Base-by-base conservation (phyloP, 2,797 vertebrate genomes). In the Scolopax bukidnonensis region DNA sequence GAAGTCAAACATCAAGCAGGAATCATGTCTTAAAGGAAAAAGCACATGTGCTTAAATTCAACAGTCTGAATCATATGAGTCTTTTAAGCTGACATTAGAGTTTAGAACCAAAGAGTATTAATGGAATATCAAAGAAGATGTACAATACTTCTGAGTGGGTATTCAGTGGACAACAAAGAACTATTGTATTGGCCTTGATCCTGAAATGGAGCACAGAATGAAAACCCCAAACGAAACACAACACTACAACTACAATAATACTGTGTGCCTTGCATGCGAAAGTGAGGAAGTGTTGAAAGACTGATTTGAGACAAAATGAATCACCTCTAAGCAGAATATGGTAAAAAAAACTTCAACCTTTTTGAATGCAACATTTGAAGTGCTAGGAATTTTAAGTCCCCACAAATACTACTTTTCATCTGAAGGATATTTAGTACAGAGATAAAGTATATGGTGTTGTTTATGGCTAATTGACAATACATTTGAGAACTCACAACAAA, bases 111-210 rank as follows among this genome's bases (percentile, higher is more conserved):
- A 19, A 16, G 6, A 24, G 27, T 63, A 78, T 75, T 92, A 82
- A 90, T 28, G 40, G 33, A 90, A 53, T 93, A 74, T 87, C 68
- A 83, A 76, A 91, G 21, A 90, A 12, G 28, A 63, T 87, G 40
- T 30, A 25, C 3, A 8, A 65, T 68, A 60, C 54, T 36, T 32
- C 33, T 28, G 60, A 75, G 45, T 30, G n/a, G 3, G 14, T 83
- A 83, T 90, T 89, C 83, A 95, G n/a, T 60, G 38, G 77, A 80
- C 67, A 86, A 61, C 21, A 92, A 93, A 94, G 53, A 70, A 12
- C 27, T 65, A 28, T 71, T 81, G 20, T 61, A 51, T 60, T 30
- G 11, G 24, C 8, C 59, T 93, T 84, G 43, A 88, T 77, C 16
- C 48, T 57, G 25, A 73, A 78, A 87, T 56, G 16, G 15, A 23